Evolutionary conservation across 2,797 vertebrate species (phyloP), one percentile per base, ranked within the genome.

Genomic region (Columba guinea): DNA sequence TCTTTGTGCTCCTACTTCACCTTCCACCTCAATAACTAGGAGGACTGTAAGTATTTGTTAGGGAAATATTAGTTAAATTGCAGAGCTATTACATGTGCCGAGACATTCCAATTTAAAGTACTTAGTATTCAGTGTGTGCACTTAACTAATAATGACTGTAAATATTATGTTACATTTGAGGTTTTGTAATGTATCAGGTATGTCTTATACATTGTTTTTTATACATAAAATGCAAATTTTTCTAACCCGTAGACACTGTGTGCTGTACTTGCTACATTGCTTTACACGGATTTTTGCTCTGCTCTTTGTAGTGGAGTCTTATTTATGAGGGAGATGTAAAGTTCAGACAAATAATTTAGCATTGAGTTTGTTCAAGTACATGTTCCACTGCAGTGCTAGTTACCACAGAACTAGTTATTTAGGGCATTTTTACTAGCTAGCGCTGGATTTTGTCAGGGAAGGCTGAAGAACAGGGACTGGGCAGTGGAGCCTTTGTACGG

Each of bases 1-100:
- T 71, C 78, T 94, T 92, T 93, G 55, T 80, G 55, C 62, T 84
- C 30, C 82, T 92, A 46, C 68, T 94, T 96, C 94, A 95, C 83
- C 91, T 92, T 96, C 86, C 62, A 83, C 63, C 80, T 94, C 88
- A 80, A 59, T 91, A 84, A 75, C 76, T 86, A 58, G 67, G 65
- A 89, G 84, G 56, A 84, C 52, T 79, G 56, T 75, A 74, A 71
- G 52, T 89, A n/a, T 95, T 84, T 86, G 64, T 94, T 94, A 87
- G 81, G 44, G 63, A 82, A 93, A 89, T 87, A 62, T 6, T 84
- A 64, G 73, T 86, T 86, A 87, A 94, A 94, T 87, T 94, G 81
- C 48, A 68, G 39, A 87, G 44, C 81, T 93, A 13, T 91, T 93
- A 68, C 35, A 30, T 71, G 27, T 79, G 35, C 77, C 62, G 55